Evolutionary conservation across 1,140 invertebrate species (phyloP), one percentile per base, ranked within the genome.

Genomic region (Saccostrea glomerata): DNA sequence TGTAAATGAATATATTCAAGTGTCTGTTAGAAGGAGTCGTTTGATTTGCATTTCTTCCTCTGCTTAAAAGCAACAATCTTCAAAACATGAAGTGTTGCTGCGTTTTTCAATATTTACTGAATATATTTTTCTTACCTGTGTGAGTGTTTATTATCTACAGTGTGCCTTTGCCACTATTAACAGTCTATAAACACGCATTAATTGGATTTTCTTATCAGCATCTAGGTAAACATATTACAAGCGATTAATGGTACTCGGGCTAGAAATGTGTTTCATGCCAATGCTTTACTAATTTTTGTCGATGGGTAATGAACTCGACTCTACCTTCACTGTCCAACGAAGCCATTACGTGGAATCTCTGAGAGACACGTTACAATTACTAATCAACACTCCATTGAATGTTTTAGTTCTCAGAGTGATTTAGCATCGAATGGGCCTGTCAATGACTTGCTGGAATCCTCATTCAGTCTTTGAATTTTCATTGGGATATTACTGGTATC

Each of bases 311-410:
- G 70, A 77, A 77, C 70, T 15, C 17, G 25, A 13, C 12, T 77
- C 25, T 77, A 77, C 36, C 70, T 25, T 12, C 11, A 36, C 23
- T 15, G 30, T 36, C 23, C 25, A 36, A 77, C 13, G 25, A 77
- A 25, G 30, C 25, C 70, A 77, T 77, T 77, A 77, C 70, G 13
- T 25, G 11, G 70, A 30, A 77, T 12, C 70, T 77, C 25, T 36
- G 30, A 77, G 70, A 30, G 70, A 30, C 70, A 25, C 15, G 30
- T 77, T 77, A 77, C 25, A 73, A 77, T 77, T 36, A 77, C 23
- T 25, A 77, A 77, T 77, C 70, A 77, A 77, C 70, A 77, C 70
- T 77, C 60, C 23, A 77, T 77, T 77, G 30, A 77, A 30, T 77
- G 25, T 30, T 77, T 77, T 15, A 25, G 13, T 15, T 77, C 70